Conservation (phyloP, 2,888 invertebrate genomes). For the Pheosia tremula region DNA sequence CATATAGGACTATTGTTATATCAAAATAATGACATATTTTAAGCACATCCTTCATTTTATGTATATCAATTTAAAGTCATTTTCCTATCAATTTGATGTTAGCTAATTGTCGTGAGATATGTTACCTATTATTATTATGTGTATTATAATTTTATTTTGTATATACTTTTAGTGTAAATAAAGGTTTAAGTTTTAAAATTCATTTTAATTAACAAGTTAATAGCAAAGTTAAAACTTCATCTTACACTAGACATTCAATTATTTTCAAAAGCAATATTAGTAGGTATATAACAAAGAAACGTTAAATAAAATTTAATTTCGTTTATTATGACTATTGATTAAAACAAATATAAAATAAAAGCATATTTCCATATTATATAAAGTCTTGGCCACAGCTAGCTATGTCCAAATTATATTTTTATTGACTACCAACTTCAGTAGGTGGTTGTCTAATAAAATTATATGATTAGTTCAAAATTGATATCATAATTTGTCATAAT, state of each 20-base stretch:
- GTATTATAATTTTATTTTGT: neutral
- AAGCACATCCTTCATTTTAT: neutral
- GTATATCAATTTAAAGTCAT: neutral
- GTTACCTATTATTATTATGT: neutral
- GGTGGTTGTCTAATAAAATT: neutral
- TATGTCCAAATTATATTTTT: slow-evolving; percentile 21
- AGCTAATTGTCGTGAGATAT: neutral
- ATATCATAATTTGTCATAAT: slow-evolving; percentile 36
- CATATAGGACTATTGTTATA: no score
- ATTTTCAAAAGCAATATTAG: neutral
- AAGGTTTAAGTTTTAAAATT: neutral
- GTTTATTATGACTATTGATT: slow-evolving; percentile 59
- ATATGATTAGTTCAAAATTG: slow-evolving; percentile 6
- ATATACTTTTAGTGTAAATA: neutral
- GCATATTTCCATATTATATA: slow-evolving; percentile 33
- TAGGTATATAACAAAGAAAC: neutral
- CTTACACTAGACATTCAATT: neutral
- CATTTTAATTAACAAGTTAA: neutral
- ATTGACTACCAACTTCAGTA: slow-evolving; percentile 11
- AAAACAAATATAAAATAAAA: slow-evolving; percentile 60
- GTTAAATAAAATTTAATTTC: slow-evolving; percentile 41
- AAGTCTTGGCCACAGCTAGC: slow-evolving; percentile 27
- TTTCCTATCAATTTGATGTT: neutral
- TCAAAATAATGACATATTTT: no score
- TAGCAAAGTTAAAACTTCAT: no score